Conservation (phyloP, 2,888 invertebrate species). For the Anthophora plumipes region DNA sequence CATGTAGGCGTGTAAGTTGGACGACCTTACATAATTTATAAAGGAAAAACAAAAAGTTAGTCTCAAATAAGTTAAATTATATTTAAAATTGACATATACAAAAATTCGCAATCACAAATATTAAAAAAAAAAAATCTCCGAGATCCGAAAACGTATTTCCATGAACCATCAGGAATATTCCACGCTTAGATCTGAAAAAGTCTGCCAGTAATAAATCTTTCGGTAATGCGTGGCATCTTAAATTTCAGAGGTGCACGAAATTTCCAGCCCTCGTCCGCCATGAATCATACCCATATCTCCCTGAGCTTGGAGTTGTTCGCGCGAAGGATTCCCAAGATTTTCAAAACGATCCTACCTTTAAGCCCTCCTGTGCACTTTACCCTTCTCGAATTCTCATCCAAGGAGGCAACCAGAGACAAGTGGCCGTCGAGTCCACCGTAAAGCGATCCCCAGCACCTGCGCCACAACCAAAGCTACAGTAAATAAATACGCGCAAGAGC, state of each 20-base stretch:
- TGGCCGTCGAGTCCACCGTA: conserved; percentile 16
- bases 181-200: conserved; percentile 7
- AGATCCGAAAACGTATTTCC: conserved; percentile 13
- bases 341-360: conserved; percentile 16
- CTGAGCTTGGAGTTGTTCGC: neutral
- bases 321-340: conserved; percentile 16
- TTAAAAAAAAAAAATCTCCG: neutral
- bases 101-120: neutral
- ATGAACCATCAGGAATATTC: conserved; percentile 5
- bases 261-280: conserved; percentile 15
- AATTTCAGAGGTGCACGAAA: conserved; percentile 31
- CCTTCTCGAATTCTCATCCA: conserved; percentile 19
- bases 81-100: too few species aligned
- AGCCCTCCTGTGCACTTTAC: neutral
- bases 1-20: too few species aligned
- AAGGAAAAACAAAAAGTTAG: neutral
- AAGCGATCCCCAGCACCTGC: conserved; percentile 42
- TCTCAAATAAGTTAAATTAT: too few species aligned
- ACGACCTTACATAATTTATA: neutral
- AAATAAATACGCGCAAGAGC: conserved; percentile 55
- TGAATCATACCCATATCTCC: conserved; percentile 29
- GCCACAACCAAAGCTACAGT: conserved; percentile 51
- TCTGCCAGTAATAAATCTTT: conserved; percentile 19
- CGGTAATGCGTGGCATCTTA: conserved; percentile 12
- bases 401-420: conserved; percentile 13